These are phyloP conservation scores for Amphipyra tragopoginis DNA, from an alignment of 2,888 invertebrate species.

Conservation along the genomic window DNA sequence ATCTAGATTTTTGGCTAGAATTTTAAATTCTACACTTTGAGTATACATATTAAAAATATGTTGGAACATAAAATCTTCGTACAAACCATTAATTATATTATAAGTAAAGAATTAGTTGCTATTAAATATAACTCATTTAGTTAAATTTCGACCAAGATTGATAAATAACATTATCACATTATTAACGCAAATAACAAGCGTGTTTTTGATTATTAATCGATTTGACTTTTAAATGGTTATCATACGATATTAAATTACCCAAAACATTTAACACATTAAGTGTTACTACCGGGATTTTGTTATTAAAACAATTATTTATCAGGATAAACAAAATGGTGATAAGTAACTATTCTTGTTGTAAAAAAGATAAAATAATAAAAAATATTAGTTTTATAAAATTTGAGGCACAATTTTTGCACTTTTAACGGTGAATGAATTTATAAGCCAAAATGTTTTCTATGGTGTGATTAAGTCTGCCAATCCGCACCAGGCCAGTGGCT, in stretches of 20 bases:
- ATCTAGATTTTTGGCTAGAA: too few relatives aligned
- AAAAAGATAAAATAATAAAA: background rate
- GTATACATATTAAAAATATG: background rate
- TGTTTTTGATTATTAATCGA: slow-evolving; percentile 36
- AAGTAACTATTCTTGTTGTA: slow-evolving; percentile 13
- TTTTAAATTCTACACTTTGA: too few relatives aligned
- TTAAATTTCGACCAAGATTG: too few relatives aligned
- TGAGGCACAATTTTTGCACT: background rate
- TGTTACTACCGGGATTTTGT: slow-evolving; percentile 39
- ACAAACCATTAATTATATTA: too few relatives aligned
- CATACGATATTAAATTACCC: slow-evolving; percentile 17
- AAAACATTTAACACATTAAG: slow-evolving; percentile 25
- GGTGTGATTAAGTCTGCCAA: too few relatives aligned
- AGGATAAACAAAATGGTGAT: slow-evolving; percentile 18
- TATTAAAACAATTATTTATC: slow-evolving; percentile 44
- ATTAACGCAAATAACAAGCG: slow-evolving; percentile 34
- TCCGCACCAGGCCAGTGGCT: too few relatives aligned
- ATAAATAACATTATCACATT: slow-evolving; percentile 7
- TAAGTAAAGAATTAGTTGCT: too few relatives aligned
- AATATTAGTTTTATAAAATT: background rate
- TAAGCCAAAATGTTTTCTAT: too few relatives aligned
- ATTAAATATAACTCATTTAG: too few relatives aligned
- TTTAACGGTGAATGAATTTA: too few relatives aligned
- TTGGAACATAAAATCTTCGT: too few relatives aligned
- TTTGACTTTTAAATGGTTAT: slow-evolving; percentile 34